Evolutionary conservation across 2,797 vertebrate species (phyloP), one percentile per base, ranked within the genome.

Genomic region (Cynopterus sphinx): DNA sequence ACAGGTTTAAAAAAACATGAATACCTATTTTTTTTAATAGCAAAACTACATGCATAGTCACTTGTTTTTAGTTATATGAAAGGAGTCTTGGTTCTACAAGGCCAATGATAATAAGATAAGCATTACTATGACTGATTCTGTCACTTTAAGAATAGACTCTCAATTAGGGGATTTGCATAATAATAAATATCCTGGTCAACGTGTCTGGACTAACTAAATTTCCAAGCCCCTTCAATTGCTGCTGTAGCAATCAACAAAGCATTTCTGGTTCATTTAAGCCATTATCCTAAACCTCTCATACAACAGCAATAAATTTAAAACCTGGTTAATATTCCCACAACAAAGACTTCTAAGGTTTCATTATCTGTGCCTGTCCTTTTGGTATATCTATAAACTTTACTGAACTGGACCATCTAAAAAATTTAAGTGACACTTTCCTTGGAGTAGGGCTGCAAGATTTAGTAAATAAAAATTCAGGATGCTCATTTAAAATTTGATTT

Each of bases 21-120:
- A 91, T 61, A 63, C 24, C 24, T 63, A 91, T 19, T 16, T 84
- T 87, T 70, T 93, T 92, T 82, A 82, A 82, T 86, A 61, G 33
- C 31, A 59, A 53, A 90, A 78, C 26, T 53, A n/a, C 31, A 36
- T 68, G 28, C 22, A 57, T 3, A 83, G 57, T 51, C n/a, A 90
- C 9, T 33, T 19, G 26, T 91, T 91, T 88, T 88, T 71, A 79
- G 68, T 88, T 85, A 73, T 43, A 53, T 82, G 78, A 93, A 94
- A n/a, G 71, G 74, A 96, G 39, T 53, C 41, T 71, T 67, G 41
- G 67, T 71, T 65, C 73, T 43, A 79, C 22, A 84, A 92, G 28
- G 2, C 57, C 10, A 89, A 7, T 31, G 17, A 65, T 53, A 36
- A 85, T 53, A 43, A 85, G 22, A 43, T 17, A 74, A 79, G 53